Base-by-base conservation (phyloP, 2,888 invertebrate species). In the Invenusta paracnida region DNA sequence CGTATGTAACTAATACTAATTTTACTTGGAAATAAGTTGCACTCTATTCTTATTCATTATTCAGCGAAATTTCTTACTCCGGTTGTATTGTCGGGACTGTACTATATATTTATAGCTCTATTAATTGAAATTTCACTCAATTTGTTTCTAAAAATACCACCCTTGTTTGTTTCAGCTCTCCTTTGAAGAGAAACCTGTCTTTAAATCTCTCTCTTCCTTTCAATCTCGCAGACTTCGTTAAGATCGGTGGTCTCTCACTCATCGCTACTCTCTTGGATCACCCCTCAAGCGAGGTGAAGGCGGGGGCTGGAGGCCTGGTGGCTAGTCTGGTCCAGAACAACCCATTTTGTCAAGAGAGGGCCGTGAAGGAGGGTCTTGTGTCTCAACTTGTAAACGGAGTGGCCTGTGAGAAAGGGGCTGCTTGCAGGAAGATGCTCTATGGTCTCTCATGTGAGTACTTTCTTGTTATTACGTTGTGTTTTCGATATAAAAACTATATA, bases 321-420 rank as follows among this genome's bases (percentile, higher is more conserved):
- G 83, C 83, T 30, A 29, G 23, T 1, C 83, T 83, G 28, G 31
- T 83, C 30, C 83, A 83, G 83, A 83, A 83, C 30, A 83, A 83
- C 27, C 83, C 83, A 1, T 83, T 83, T 29, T 30, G 48, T 66
- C 83, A 83, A 30, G 83, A 73, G 73, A 73, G 73, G 23, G 73
- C 73, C 2, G 73, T 73, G 5, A 23, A 5, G 5, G 73, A 73
- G 27, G 73, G 73, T 23, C 2, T 73, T 73, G 73, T 73, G 23
- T 2, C 73, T 23, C 73, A n/a, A n/a, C 17, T 73, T 13, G 73
- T 73, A 5, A 2, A 5, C 73, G 2, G 17, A 5, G 2, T 73
- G 17, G 27, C 5, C 27, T 2, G 5, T 5, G 73, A 73, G 27
- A 23, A 73, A n/a, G 17, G 2, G 17, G 73, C 5, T 73, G 5